Percentiles rank a stretch among this genome's conserved stretches.
phyloP scores from a whole-genome alignment of 2,888 invertebrate species.

The Synanthedon myopaeformis region DNA sequence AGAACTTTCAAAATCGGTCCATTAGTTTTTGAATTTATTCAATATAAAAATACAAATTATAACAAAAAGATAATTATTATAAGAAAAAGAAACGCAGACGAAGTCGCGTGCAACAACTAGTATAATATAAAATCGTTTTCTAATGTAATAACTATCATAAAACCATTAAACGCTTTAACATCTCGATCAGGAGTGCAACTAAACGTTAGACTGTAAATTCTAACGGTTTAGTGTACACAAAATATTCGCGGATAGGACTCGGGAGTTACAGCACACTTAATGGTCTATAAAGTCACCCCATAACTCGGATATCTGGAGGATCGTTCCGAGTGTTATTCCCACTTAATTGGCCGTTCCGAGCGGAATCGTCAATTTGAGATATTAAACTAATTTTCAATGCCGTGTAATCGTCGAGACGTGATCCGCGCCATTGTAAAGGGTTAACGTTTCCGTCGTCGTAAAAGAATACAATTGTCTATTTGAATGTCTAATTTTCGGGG shows the following conservation, averaged over 20 bases:
- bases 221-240: conserved; percentile 26
- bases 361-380: conserved; percentile 68
- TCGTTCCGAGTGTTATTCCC: conserved; percentile 62
- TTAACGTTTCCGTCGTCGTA: conserved; percentile 14
- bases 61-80: no score
- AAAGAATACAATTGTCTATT: conserved; percentile 7
- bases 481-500: not conserved
- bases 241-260: conserved; percentile 28
- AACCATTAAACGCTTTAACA: conserved; percentile 15
- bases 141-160: conserved; percentile 17
- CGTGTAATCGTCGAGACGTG: conserved; percentile 59
- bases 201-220: conserved; percentile 18
- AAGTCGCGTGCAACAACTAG: no score
- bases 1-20: no score
- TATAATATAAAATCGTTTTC: not conserved
- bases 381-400: conserved; percentile 70
- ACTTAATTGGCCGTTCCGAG: conserved; percentile 65
- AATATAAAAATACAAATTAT: no score
- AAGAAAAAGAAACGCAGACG: no score
- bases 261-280: conserved; percentile 38
- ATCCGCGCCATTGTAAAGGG: conserved; percentile 26
- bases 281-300: conserved; percentile 66
- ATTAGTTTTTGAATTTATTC: no score
- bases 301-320: conserved; percentile 63
- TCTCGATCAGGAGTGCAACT: conserved; percentile 4